Percentiles rank a stretch among this genome's conserved stretches.
These are phyloP conservation scores for Agonopterix arenella DNA, from an alignment of 2,888 invertebrate genomes.

Conservation along the genomic window DNA sequence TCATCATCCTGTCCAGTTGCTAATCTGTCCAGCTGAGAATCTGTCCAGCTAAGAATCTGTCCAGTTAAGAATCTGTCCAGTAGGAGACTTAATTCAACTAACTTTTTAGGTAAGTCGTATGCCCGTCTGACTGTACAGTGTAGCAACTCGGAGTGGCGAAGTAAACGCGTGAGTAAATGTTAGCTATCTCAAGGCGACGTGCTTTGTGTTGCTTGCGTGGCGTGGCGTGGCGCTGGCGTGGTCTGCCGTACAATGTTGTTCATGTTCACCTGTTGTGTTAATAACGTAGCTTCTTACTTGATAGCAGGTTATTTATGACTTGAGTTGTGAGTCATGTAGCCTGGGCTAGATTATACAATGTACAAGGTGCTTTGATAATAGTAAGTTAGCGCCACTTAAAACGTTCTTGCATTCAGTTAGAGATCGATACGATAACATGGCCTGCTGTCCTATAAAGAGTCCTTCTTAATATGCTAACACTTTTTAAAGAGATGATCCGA, in stretches of 20 bases:
- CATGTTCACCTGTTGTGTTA: neutral
- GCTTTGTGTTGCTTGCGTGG: neutral
- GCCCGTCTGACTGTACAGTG: neutral
- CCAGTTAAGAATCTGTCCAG: too few species aligned
- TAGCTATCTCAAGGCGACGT: neutral
- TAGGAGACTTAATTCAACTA: too few species aligned
- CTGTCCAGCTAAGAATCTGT: too few species aligned
- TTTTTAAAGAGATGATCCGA: too few species aligned
- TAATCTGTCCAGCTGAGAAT: neutral
- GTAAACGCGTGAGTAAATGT: neutral
- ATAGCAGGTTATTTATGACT: neutral
- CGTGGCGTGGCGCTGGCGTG: neutral
- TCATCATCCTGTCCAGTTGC: neutral
- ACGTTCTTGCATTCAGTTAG: too few species aligned
- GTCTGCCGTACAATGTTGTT: neutral
- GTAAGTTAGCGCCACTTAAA: too few species aligned
- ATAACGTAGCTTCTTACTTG: neutral
- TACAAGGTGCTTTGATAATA: neutral
- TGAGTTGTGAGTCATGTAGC: neutral
- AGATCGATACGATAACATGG: too few species aligned
- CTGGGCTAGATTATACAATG: neutral
- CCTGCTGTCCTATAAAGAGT: too few species aligned
- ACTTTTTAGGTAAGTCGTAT: neutral
- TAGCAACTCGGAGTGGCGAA: neutral
- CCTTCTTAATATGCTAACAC: too few species aligned